Conservation (phyloP, 2,888 invertebrate genomes). For the Lathronympha strigana region DNA sequence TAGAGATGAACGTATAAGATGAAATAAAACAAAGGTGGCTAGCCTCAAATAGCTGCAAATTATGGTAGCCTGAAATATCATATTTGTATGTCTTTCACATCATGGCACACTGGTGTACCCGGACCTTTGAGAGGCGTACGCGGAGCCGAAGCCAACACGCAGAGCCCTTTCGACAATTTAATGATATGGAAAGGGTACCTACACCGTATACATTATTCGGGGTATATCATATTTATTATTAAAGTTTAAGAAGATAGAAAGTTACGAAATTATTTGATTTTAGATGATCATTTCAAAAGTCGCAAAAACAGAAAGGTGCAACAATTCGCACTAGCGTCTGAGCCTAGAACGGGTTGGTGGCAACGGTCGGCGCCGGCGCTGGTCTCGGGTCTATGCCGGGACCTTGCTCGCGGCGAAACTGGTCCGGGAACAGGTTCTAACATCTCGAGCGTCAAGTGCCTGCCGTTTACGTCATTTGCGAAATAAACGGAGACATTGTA, state of each 20-base stretch:
- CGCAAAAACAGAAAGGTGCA: neutral
- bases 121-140: no score
- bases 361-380: conserved; percentile 29
- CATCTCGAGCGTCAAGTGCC: conserved; percentile 58
- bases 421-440: conserved; percentile 64
- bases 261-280: neutral
- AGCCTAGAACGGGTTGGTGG: conserved; percentile 45
- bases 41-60: neutral
- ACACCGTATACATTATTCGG: no score
- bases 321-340: conserved; percentile 1
- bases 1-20: neutral
- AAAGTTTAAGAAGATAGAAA: no score
- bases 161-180: no score
- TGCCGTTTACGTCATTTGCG: conserved; percentile 66
- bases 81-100: no score
- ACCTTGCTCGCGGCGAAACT: conserved; percentile 73
- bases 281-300: neutral
- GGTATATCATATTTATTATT: no score
- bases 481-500: conserved; percentile 49
- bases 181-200: no score
- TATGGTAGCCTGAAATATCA: neutral
- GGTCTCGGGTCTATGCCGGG: conserved; percentile 60
- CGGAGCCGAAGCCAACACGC: no score
- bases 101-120: no score
- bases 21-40: neutral